Conservation (phyloP, 1,140 invertebrate species). For the Drosophila seguyi region DNA sequence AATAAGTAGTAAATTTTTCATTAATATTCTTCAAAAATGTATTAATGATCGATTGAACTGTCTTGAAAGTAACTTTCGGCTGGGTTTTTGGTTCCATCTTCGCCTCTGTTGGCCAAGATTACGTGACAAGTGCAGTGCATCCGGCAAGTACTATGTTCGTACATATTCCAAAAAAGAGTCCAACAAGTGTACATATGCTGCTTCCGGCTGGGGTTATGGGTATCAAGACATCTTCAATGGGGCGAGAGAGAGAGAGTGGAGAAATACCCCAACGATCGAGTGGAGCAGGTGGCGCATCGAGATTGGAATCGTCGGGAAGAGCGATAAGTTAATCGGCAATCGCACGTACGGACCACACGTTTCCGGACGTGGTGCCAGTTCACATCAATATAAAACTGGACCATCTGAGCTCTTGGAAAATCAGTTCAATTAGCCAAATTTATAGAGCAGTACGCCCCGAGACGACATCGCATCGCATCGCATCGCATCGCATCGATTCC, state of each 20-base stretch:
- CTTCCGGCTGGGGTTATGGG: conserved; percentile 27
- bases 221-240: conserved; percentile 18
- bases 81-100: neutral
- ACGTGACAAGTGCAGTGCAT: conserved; percentile 58
- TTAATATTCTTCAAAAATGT: neutral
- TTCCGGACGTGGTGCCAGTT: conserved; percentile 63
- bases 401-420: conserved; percentile 65
- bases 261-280: conserved; percentile 14
- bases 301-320: conserved; percentile 38
- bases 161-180: conserved; percentile 31
- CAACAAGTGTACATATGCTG: conserved; percentile 43
- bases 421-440: conserved; percentile 81
- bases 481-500: conserved; percentile 21
- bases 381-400: conserved; percentile 74
- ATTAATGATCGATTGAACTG: conserved; percentile 19
- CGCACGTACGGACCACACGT: conserved; percentile 71
- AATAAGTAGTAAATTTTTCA: too few relatives aligned
- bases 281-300: conserved; percentile 32
- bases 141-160: conserved; percentile 16
- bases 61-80: neutral
- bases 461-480: conserved; percentile 13
- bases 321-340: conserved; percentile 59
- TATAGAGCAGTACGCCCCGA: conserved; percentile 55
- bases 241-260: neutral
- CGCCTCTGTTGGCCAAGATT: conserved; percentile 38